Base-by-base conservation (phyloP, 2,888 invertebrate species). In the Pegoplata infirma region DNA sequence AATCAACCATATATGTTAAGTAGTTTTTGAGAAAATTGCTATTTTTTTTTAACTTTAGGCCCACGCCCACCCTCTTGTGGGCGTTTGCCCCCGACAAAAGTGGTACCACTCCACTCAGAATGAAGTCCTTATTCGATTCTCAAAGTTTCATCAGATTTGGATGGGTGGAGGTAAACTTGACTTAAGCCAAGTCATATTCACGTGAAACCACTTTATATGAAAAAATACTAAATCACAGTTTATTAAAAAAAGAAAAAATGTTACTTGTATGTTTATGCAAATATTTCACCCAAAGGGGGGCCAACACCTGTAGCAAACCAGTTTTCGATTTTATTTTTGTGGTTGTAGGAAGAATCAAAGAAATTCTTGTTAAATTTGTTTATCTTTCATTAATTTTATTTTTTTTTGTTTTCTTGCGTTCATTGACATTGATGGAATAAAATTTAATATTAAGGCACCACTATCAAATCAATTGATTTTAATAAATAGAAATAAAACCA, bases 281-380 rank as follows among this genome's bases (percentile, higher is more conserved):
- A 68, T 36, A 0, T 4, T 17, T 49, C 5, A 23, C 7, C 32
- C 28, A 67, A 56, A 55, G 32, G 46, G 56, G 8, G 32, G 16
- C n/a, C 56, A 49, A 56, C 68, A 63, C 71, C 61, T 55, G 61
- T 49, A 46, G 36, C 56, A 66, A 76, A 76, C 69, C 59, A 17
- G 76, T 66, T 59, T 40, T 69, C 3, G 1, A 5, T 23, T 40
- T 49, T 40, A 19, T 49, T 21, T 21, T 36, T 8, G 49, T 7
- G 12, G 36, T n/a, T 58, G 44, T 19, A 7, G 36, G 10, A 28
- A 58, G 36, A 10, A 51, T 21, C 19, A 61, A 53, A 19, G 44
- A 49, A 28, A 36, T 36, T 72, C 14, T 17, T 55, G 16, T 21
- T 55, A 32, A 44, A 28, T 23, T 61, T 28, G 12, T 56, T 14